These are phyloP conservation scores for Zeugodacus cucurbitae DNA, from an alignment of 1,140 invertebrate genomes.

Conservation along the genomic window DNA sequence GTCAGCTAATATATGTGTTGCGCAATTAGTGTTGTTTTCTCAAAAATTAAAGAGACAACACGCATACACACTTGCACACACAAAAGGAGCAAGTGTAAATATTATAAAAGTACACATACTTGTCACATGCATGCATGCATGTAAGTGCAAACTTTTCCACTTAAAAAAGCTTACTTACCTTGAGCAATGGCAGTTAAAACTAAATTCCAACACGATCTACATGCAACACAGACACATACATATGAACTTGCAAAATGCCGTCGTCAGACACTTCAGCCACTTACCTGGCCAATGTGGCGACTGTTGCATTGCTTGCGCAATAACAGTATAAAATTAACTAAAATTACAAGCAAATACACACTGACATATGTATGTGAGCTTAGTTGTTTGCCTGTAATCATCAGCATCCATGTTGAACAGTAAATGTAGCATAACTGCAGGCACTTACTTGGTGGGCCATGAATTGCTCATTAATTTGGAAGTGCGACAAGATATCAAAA, in stretches of 20 bases:
- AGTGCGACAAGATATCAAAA: slow-evolving; percentile 30
- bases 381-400: background rate
- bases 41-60: slow-evolving; percentile 29
- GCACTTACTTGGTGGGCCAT: background rate
- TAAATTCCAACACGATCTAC: background rate
- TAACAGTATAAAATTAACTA: slow-evolving; percentile 26
- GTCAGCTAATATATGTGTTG: slow-evolving; percentile 20
- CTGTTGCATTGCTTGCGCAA: background rate
- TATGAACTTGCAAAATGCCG: background rate
- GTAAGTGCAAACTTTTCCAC: background rate
- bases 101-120: background rate
- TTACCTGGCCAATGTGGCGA: background rate
- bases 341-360: slow-evolving; percentile 28
- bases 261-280: background rate
- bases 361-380: background rate
- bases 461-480: background rate
- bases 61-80: too few relatives aligned
- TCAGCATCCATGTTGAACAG: background rate
- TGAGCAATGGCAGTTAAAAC: background rate
- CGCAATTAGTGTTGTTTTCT: slow-evolving; percentile 40
- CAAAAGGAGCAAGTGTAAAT: background rate
- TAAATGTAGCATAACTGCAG: background rate
- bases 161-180: background rate
- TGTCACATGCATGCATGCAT: background rate
- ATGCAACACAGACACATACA: background rate